phyloP scores from a whole-genome alignment of 2,113 vertebrate species.

The Thunnus maccoyii region DNA sequence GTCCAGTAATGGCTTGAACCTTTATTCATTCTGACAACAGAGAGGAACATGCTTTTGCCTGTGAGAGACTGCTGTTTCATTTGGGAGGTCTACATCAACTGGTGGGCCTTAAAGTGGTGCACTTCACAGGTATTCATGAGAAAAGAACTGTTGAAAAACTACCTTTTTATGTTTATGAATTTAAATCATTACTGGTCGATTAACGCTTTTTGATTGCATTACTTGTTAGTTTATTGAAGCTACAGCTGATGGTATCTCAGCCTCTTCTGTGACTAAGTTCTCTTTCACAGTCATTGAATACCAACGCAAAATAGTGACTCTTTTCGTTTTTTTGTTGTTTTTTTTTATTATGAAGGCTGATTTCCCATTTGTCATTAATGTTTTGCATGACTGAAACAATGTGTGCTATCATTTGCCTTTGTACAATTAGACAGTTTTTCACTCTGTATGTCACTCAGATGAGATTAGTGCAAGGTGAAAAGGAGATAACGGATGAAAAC shows the following conservation, averaged over 20 bases:
- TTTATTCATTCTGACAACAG: neutral
- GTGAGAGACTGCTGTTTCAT: too few relatives aligned
- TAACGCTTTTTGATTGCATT: neutral
- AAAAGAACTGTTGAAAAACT: too few relatives aligned
- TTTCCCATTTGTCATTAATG: neutral
- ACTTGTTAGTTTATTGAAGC: slow-evolving; percentile 11
- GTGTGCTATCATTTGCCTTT: neutral
- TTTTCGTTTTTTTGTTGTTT: neutral
- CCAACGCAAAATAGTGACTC: neutral
- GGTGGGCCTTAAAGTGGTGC: too few relatives aligned
- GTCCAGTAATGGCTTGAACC: neutral
- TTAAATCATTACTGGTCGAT: too few relatives aligned
- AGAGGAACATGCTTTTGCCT: too few relatives aligned
- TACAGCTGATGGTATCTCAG: slow-evolving; percentile 3
- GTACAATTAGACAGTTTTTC: neutral
- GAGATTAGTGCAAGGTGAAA: slow-evolving; percentile 20
- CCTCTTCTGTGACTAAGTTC: neutral
- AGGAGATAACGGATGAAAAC: slow-evolving; percentile 22
- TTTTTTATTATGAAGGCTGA: neutral
- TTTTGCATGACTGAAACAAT: neutral
- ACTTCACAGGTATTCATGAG: too few relatives aligned
- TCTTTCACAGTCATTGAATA: neutral
- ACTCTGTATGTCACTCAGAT: neutral
- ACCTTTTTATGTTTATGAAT: too few relatives aligned
- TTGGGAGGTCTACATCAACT: too few relatives aligned